Percentiles rank a stretch among this genome's conserved stretches.
phyloP scores from a whole-genome alignment of 2,888 invertebrate genomes.

The Hirtodrosophila cameraria region DNA sequence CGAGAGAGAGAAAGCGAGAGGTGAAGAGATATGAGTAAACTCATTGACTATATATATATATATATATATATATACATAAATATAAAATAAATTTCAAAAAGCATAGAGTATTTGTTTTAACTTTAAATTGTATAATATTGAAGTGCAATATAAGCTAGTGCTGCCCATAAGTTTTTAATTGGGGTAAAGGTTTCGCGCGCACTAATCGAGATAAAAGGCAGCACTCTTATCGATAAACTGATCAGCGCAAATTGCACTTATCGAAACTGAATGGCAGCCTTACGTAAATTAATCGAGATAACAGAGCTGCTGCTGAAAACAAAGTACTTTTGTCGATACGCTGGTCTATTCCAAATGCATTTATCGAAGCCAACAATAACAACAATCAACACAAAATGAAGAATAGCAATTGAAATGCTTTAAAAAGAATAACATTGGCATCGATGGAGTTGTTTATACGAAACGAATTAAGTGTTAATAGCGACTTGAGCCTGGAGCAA shows the following conservation, averaged over 20 bases:
- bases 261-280: background rate
- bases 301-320: background rate
- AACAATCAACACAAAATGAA: background rate
- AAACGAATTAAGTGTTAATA: constrained; percentile 44
- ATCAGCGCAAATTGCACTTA: no score
- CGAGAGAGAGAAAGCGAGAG: constrained; percentile 14
- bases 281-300: background rate
- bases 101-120: constrained; percentile 12
- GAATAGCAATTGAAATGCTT: background rate
- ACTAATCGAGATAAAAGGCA: no score
- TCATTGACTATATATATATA: constrained; percentile 39
- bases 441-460: constrained; percentile 57
- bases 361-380: background rate
- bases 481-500: constrained; percentile 42
- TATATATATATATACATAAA: constrained; percentile 8
- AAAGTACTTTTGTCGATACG: constrained; percentile 22
- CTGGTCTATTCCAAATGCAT: background rate
- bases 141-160: background rate
- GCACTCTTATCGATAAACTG: no score
- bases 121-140: background rate
- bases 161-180: background rate
- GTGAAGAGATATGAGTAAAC: constrained; percentile 41
- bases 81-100: constrained; percentile 46
- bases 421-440: background rate
- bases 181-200: no score